Evolutionary conservation across 1,140 invertebrate species (phyloP), one percentile per base, ranked within the genome.

Genomic region (Pachypsylla venusta): DNA sequence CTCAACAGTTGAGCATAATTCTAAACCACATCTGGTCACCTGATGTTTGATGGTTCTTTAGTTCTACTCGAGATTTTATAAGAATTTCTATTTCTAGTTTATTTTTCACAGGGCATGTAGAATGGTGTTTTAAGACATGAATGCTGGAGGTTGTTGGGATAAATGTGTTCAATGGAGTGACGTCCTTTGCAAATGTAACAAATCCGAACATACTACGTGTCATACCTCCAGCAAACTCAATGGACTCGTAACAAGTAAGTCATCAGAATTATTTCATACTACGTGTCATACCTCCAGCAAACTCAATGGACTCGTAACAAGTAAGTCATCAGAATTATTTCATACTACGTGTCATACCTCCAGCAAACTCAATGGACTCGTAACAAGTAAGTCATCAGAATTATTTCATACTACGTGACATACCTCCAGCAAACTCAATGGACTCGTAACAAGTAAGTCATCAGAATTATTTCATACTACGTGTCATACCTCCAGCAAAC

Each of bases 91-190:
- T n/a, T n/a, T n/a, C n/a, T n/a, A n/a, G n/a, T n/a, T n/a, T n/a
- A n/a, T n/a, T n/a, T n/a, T 35, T 16, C 30, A 35, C 42, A 48
- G 42, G 42, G 42, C 7, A 48, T 48, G 42, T 48, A 48, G 42
- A 19, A 22, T 5, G 42, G 4, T 5, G 42, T n/a, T 48, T n/a
- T 48, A 19, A 48, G 42, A 48, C 42, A 48, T 48, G 42, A 48
- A 48, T 48, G 42, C 42, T 5, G 42, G 42, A 22, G 42, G 42
- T 19, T 48, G 42, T n/a, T 48, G 42, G 42, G 42, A 48, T 22
- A 48, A 48, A 22, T 48, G 42, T 19, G 42, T 48, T 48, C 42
- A 48, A 48, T 48, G 42, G 42, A 48, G 42, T 22, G 42, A 48
- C 42, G 16, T 48, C 42, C 42, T 48, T 5, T 48, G 42, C 42